A percentile compares a stretch with the other conserved stretches of the same genome.
phyloP scores from a whole-genome alignment of 2,113 vertebrate genomes.

The Arvicanthis niloticus region DNA sequence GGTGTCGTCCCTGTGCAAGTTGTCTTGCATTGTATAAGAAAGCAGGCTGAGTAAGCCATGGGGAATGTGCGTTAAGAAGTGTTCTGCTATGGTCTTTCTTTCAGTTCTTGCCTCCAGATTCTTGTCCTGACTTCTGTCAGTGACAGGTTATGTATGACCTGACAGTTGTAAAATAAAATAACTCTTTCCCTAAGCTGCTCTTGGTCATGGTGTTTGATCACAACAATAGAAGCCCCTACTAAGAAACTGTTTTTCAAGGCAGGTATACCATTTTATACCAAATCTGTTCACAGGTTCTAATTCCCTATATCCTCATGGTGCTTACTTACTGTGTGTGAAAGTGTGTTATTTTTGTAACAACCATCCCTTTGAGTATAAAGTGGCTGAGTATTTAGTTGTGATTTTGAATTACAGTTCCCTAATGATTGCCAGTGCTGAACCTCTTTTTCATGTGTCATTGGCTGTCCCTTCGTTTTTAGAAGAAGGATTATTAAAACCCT shows the following conservation, averaged over 20 bases:
- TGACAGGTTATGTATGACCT: background rate
- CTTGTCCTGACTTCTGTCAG: background rate
- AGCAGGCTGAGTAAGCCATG: background rate
- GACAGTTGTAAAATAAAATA: background rate
- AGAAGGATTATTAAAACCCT: background rate
- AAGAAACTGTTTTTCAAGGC: background rate
- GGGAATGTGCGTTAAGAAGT: background rate
- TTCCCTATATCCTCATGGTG: background rate
- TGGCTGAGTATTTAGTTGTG: background rate
- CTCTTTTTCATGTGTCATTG: background rate
- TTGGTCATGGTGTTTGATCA: background rate
- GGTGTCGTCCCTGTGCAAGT: background rate
- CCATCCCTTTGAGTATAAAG: background rate
- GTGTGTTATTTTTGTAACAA: background rate
- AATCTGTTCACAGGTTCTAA: background rate
- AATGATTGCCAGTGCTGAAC: background rate
- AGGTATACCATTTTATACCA: background rate
- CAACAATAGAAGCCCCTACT: background rate
- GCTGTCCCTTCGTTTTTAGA: background rate
- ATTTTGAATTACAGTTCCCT: slow-evolving; percentile 10
- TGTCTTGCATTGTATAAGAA: background rate
- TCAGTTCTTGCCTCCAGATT: background rate
- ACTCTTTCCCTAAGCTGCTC: background rate
- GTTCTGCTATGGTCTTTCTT: background rate
- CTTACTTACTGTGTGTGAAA: background rate